Evolutionary conservation across 2,113 vertebrate species (phyloP), one percentile per base, ranked within the genome.

Genomic region (Galbula dea): DNA sequence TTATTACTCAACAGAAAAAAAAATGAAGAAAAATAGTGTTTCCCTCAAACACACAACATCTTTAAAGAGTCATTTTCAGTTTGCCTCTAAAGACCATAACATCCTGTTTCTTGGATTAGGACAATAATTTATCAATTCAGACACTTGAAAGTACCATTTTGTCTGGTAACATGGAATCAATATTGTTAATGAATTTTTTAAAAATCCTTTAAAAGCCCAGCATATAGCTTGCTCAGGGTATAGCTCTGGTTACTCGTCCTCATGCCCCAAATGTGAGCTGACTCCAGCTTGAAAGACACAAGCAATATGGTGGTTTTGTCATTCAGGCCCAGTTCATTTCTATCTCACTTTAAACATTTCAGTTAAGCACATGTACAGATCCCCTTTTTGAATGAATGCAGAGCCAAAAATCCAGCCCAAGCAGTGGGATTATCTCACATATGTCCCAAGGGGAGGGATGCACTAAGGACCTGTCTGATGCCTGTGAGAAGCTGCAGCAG

Each of bases 401-500:
- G 59, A 55, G 46, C 11, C 43, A 55, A 54, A 86, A 81, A 4
- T 55, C 34, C 29, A 72, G 32, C 15, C 51, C 0, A 2, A 51
- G 48, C 20, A 8, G 16, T n/a, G 30, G 67, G 54, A 7, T 43
- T 30, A 20, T 51, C 32, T 46, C 39, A 16, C 2, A 6, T 23
- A 32, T 57, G 52, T 11, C 24, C 59, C 19, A 12, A 12, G 17
- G 16, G 27, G 24, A 57, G 23, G 17, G 24, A 39, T 54, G 59
- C 32, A 3, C 11, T 15, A 3, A 4, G 22, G 37, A 52, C 12
- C 55, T 26, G 34, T 24, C 54, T 30, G 27, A 6, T 0, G 3
- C 34, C 58, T 6, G 7, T 0, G 0, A 34, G 48, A 37, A 11
- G 19, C 52, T 30, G 27, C 34, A 10, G 24, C 0, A 1, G 36